Conservation (phyloP, 35 echinoderm and acorn worm genomes). For the Lytechinus variegatus region DNA sequence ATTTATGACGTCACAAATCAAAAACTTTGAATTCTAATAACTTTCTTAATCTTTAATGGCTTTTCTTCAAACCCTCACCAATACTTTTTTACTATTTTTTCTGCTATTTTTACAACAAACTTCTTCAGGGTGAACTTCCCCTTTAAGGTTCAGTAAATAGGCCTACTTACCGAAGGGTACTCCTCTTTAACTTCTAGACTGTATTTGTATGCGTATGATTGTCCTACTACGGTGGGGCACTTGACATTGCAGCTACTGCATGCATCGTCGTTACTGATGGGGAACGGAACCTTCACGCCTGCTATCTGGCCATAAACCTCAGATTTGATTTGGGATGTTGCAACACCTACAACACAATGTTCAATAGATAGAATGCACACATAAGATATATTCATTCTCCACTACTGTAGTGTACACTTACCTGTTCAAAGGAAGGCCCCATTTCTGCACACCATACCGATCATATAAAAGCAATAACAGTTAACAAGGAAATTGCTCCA, state of each 20-base stretch:
- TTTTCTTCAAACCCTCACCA: too few species aligned
- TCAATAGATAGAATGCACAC: neutral
- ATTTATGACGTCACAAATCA: too few species aligned
- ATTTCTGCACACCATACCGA: neutral
- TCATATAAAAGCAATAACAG: neutral
- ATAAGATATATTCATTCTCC: neutral
- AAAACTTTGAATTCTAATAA: too few species aligned
- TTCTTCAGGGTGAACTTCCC: too few species aligned
- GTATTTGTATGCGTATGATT: conserved; percentile 28
- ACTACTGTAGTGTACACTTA: neutral
- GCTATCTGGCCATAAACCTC: conserved; percentile 56
- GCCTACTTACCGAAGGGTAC: conserved; percentile 36
- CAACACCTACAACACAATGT: neutral
- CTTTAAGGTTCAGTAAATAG: too few species aligned
- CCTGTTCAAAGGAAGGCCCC: neutral
- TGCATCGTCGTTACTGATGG: conserved; percentile 31
- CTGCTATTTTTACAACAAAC: too few species aligned
- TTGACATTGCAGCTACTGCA: neutral
- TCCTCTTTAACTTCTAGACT: neutral
- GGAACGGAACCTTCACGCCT: neutral
- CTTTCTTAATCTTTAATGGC: too few species aligned
- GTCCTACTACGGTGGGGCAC: conserved; percentile 2
- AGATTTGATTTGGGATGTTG: neutral
- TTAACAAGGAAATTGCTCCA: too few species aligned
- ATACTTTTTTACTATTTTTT: too few species aligned